Conservation (phyloP, 2,113 vertebrate species). For the Myrmecophaga tridactyla region DNA sequence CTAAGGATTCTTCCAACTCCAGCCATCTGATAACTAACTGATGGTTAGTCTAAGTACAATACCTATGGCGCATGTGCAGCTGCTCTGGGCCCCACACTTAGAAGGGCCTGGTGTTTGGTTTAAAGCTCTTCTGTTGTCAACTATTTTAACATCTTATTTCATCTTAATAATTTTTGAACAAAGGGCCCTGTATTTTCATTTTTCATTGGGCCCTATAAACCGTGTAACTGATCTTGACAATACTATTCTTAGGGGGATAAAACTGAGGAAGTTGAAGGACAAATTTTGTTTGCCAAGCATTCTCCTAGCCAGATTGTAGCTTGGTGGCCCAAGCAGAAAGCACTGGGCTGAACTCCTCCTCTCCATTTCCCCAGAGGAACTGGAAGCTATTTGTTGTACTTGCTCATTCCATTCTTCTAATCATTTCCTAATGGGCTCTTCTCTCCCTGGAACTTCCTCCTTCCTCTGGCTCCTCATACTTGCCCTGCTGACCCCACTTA, state of each 20-base stretch:
- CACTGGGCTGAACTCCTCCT: neutral
- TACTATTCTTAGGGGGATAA: neutral
- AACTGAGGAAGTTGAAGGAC: neutral
- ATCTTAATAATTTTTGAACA: neutral
- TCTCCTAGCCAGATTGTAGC: neutral
- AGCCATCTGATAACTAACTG: neutral
- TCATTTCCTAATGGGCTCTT: neutral
- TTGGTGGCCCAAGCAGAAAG: neutral
- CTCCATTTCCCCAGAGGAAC: neutral
- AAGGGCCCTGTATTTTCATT: neutral
- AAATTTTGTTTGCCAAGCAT: neutral
- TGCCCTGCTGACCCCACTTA: conserved; percentile 27
- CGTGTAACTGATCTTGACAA: fast-evolving
- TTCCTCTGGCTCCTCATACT: neutral
- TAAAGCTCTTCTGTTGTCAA: neutral
- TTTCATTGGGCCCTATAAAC: neutral
- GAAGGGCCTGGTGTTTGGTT: neutral
- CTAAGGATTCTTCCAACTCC: neutral
- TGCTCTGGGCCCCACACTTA: neutral
- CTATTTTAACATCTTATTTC: no score
- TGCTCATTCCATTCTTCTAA: neutral
- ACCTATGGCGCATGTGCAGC: neutral
- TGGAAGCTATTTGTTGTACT: neutral
- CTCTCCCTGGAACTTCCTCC: neutral
- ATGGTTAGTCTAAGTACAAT: neutral